Percentiles rank a stretch among this genome's conserved stretches.
phyloP scores from a whole-genome alignment of 2,113 vertebrate genomes.

The Albula glossodonta region DNA sequence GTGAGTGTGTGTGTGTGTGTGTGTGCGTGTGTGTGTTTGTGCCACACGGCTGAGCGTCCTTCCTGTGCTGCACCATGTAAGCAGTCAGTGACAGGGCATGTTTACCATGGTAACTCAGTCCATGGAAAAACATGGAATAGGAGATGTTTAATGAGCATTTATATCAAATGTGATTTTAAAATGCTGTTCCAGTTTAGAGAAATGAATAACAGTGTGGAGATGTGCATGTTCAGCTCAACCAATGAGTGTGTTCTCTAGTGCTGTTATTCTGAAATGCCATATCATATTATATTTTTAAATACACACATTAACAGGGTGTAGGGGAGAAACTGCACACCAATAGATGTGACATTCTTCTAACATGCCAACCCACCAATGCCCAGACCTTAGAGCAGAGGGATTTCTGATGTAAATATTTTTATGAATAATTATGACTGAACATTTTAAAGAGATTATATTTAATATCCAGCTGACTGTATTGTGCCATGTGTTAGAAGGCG shows the following conservation, averaged over 20 bases:
- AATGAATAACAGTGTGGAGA: background rate
- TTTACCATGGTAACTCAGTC: too few species aligned
- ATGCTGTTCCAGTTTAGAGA: background rate
- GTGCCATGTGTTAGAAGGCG: too few species aligned
- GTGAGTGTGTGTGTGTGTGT: too few species aligned
- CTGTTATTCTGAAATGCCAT: background rate
- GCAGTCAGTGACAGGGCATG: too few species aligned
- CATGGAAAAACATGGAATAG: too few species aligned
- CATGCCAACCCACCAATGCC: constrained; percentile 1
- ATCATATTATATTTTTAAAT: background rate
- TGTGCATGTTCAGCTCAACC: background rate
- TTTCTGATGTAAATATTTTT: constrained; percentile 4
- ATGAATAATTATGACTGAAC: background rate
- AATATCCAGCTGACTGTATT: background rate
- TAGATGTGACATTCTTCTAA: background rate
- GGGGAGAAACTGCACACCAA: background rate
- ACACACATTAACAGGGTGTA: background rate
- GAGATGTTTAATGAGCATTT: too few species aligned
- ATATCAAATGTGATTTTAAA: background rate
- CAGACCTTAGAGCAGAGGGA: background rate
- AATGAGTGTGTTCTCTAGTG: background rate
- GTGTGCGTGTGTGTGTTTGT: too few species aligned
- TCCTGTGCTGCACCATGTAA: too few species aligned
- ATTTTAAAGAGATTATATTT: constrained; percentile 2
- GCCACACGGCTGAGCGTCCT: too few species aligned